Base-by-base conservation (phyloP, 2,113 vertebrate species). In the Oreochromis aureus region DNA sequence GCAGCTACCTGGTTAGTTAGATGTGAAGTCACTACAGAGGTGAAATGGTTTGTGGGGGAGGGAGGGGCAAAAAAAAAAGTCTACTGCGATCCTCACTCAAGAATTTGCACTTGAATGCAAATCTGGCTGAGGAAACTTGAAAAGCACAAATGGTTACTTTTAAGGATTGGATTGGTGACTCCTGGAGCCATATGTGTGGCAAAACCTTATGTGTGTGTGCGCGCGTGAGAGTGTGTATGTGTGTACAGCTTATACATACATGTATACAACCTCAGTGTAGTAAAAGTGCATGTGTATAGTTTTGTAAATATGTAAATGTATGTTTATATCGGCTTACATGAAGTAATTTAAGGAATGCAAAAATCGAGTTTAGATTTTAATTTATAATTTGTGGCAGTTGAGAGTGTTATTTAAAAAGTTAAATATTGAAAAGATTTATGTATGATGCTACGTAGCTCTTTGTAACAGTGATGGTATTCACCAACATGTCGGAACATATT, bases 341-440 rank as follows among this genome's bases (percentile, higher is more conserved):
- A 95, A 95, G 93, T 96, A 96, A 96, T 96, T 96, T 94, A 96
- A 96, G 92, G 94, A 95, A 95, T 96, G 95, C 93, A 92, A 92
- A 94, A 95, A 95, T 96, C 93, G 91, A 95, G 91, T 94, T 96
- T 95, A 95, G 93, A 95, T 94, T 96, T 95, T 96, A 95, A 97
- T 96, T 97, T 97, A 95, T 95, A 95, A 93, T 90, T 93, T 93
- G 94, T 95, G 94, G 93, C 94, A 94, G 94, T 91, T 71, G 69
- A 94, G 93, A 92, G 93, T 94, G 93, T 95, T 95, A 96, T 96
- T 96, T 96, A 95, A 95, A 95, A 92, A 95, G 71, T 93, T 19
- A 84, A 93, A 90, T 94, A 94, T 93, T 87, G 89, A 94, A 89
- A 94, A 95, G 93, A 91, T 93, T 90, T 94, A 95, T 93, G 92